Conservation (phyloP, 2,113 vertebrate species). For the Axis porcinus region DNA sequence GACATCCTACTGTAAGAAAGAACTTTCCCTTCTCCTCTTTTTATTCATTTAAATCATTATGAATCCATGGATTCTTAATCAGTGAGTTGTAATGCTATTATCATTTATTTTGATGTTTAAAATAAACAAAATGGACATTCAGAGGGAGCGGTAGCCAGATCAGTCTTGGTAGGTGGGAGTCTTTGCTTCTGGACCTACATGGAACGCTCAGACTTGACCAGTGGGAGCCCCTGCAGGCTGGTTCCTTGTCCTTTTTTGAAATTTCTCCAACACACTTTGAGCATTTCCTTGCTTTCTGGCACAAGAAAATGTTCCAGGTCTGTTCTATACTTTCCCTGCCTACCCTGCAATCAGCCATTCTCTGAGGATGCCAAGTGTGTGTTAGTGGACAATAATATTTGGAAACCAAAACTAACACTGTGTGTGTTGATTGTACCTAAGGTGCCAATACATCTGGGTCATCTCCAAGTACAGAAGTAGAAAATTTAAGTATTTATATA, state of each 20-base stretch:
- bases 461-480: background rate
- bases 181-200: background rate
- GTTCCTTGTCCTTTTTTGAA: background rate
- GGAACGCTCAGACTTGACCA: background rate
- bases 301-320: background rate
- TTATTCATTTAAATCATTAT: background rate
- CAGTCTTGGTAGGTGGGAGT: background rate
- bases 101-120: background rate
- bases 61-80: background rate
- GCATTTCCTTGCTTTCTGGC: background rate
- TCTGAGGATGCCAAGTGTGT: background rate
- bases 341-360: background rate
- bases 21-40: background rate
- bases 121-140: background rate
- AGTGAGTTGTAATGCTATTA: background rate
- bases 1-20: background rate
- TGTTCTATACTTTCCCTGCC: background rate
- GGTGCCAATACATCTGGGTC: background rate
- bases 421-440: background rate
- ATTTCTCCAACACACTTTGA: background rate
- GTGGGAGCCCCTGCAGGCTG: background rate
- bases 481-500: background rate
- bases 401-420: background rate
- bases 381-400: background rate
- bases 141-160: background rate